Evolutionary conservation across 1,140 invertebrate genomes (phyloP), one percentile per base, ranked within the genome.

Genomic region (Heterodera schachtii): DNA sequence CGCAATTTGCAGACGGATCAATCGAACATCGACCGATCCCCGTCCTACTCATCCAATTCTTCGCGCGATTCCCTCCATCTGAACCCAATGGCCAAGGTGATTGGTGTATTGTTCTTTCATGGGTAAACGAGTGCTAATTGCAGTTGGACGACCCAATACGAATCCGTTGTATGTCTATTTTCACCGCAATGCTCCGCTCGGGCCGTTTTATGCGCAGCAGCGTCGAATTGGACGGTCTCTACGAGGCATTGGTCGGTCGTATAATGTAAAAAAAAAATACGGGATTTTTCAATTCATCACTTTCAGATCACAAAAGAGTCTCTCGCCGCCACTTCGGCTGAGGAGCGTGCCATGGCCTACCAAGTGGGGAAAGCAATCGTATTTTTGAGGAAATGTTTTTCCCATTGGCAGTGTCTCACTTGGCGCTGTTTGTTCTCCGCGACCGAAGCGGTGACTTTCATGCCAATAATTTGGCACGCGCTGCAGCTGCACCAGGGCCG

Each of bases 101-200:
- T 73, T 19, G 5, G 1, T 13, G 16, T 16, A 1, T n/a, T 5
- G n/a, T 16, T 16, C 19, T 13, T 43, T 8, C 2, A 41, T 44
- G 73, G 21, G 6, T 73, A 19, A 80, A 80, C 31, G 69, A 44
- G 13, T 21, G 11, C 19, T 76, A 19, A 16, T 64, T 7, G 2
- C 52, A 81, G 79, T 66, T 81, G 43, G 79, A 81, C 47, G 79
- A 64, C 6, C 41, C 79, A 46, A 81, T 73, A 3, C 73, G 79
- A n/a, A 64, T 66, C 9, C 73, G 79, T 13, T 47, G 74, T 67
- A 46, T 81, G 47, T 44, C 67, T 19, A 77, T 81, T 31, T 77
- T 79, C 31, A 81, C 76, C 75, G 13, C 79, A 21, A 16, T 81
- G 43, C 67, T 81, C n/a, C 41, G 47, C 9, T 69, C 75, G 4